Evolutionary conservation across 1,140 invertebrate genomes (phyloP).

Genomic region (Drosophila orena): DNA sequence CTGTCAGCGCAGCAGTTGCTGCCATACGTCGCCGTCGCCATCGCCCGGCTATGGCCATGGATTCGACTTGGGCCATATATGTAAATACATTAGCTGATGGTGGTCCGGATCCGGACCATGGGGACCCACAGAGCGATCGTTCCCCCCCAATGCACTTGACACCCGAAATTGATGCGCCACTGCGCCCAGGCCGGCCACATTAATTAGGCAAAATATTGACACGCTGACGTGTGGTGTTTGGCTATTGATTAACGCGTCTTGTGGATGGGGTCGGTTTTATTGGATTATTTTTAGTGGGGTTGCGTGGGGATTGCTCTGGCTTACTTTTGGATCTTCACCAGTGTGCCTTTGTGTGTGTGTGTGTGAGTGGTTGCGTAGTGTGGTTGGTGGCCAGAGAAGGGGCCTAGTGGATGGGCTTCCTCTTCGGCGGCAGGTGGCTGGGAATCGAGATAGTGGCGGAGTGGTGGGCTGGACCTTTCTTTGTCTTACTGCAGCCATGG

Average conservation of each 20-base stretch:
- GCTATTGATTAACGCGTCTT: slow-evolving; percentile 63
- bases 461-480: neutral
- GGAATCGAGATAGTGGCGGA: too few relatives aligned
- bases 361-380: neutral
- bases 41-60: slow-evolving; percentile 18
- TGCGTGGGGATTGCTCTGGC: slow-evolving; percentile 16
- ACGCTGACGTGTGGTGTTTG: slow-evolving; percentile 62
- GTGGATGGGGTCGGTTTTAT: slow-evolving; percentile 46
- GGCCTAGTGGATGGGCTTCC: slow-evolving; percentile 1
- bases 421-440: neutral
- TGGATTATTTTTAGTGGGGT: slow-evolving; percentile 43
- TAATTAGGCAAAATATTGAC: slow-evolving; percentile 82
- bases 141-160: slow-evolving; percentile 61
- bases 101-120: slow-evolving; percentile 42
- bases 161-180: slow-evolving; percentile 69
- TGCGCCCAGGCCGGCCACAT: slow-evolving; percentile 61
- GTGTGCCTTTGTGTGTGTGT: neutral
- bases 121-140: slow-evolving; percentile 46
- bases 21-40: slow-evolving; percentile 61
- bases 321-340: slow-evolving; percentile 12
- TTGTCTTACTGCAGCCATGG: neutral
- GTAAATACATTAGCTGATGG: slow-evolving; percentile 64
- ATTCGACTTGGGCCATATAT: slow-evolving; percentile 45
- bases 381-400: neutral
- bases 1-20: slow-evolving; percentile 78